Base-by-base conservation (phyloP, 2,888 invertebrate species). In the Eristalis tenax region DNA sequence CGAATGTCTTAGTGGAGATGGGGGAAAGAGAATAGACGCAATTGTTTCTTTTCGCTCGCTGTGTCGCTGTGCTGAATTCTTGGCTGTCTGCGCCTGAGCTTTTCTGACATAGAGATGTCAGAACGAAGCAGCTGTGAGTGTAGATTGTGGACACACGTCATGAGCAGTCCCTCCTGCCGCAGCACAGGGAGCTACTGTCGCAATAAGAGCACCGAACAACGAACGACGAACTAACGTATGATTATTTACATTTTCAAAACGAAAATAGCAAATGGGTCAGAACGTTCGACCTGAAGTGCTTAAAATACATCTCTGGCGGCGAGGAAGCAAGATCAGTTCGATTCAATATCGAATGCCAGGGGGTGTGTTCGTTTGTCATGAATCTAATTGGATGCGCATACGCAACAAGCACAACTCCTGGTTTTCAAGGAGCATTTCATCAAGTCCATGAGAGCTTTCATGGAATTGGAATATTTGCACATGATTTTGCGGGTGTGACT, bases 261-360 rank as follows among this genome's bases (percentile, higher is more conserved):
- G 65, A 68, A 68, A 76, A 76, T 76, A 76, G 68, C 50, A 61
- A 68, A 35, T 76, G 35, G 76, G 68, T 76, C 76, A 68, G 43
- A 76, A 59, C 40, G 35, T 22, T 50, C 61, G 68, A 76, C 59
- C 76, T 69, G 4, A 32, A 23, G 23, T 68, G 43, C 68, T 69
- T 28, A 61, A 76, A 76, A 68, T 76, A 76, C 23, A 59, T 59
- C 40, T 32, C 13, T 43, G 32, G 23, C 32, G 32, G 68, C 32
- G 18, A 69, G 50, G 40, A 50, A 23, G 23, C 43, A 35, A 69
- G 1, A 32, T 61, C 23, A 50, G 18, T 8, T 50, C 50, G 50
- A 18, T 50, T 50, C 18, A 18, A 18, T 50, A 50, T 50, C 18
- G 18, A 2, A 18, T 18, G 50, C 50, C 50, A 50, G 50, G 50